phyloP scores from a whole-genome alignment of 2,888 invertebrate genomes.

The Melitaea athalia region DNA sequence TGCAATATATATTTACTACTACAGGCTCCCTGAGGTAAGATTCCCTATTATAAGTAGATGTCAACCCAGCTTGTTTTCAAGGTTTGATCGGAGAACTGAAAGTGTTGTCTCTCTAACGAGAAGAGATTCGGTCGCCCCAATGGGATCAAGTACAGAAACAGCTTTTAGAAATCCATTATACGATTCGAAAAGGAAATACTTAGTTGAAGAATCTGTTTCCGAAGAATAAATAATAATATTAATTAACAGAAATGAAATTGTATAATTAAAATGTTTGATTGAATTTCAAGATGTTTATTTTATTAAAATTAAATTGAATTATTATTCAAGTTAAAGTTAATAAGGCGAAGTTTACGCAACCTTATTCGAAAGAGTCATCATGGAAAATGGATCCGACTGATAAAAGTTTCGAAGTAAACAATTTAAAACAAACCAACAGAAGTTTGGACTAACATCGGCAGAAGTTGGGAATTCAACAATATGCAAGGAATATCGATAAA shows the following conservation, averaged over 20 bases:
- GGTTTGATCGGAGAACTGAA: constrained; percentile 65
- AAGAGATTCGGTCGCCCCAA: constrained; percentile 59
- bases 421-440: constrained; percentile 32
- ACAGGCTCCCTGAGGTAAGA: constrained; percentile 52
- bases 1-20: constrained; percentile 65
- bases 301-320: not conserved
- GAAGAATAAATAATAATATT: constrained; percentile 46
- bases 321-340: constrained; percentile 5
- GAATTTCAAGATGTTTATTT: not conserved
- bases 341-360: constrained; percentile 17
- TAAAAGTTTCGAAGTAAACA: constrained; percentile 33
- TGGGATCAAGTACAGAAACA: constrained; percentile 48
- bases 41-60: constrained; percentile 47
- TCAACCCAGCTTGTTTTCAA: constrained; percentile 52
- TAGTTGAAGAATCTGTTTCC: constrained; percentile 52
- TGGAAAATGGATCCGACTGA: constrained; percentile 26
- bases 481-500: constrained; percentile 33
- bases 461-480: constrained; percentile 35
- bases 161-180: constrained; percentile 74
- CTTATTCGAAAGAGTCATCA: constrained; percentile 30
- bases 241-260: too few species aligned
- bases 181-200: constrained; percentile 65
- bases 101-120: constrained; percentile 70
- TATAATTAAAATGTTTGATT: not conserved
- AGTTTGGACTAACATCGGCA: constrained; percentile 30